phyloP scores from a whole-genome alignment of 1,140 invertebrate genomes.

The Trachymyrmex cornetzi region DNA sequence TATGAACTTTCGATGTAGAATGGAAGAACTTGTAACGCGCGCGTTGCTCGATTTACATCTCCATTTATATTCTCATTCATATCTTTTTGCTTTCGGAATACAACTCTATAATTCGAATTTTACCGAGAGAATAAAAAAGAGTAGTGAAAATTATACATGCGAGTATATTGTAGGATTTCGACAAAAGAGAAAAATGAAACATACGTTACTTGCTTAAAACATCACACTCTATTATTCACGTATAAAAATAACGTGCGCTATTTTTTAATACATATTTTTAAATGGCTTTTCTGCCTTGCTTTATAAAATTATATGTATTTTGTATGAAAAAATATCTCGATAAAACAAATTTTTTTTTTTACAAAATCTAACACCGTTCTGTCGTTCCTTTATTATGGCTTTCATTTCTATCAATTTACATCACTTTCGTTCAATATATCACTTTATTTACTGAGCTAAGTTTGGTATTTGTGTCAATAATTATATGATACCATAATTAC shows the following conservation, averaged over 20 bases:
- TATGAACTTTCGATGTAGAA: slow-evolving; percentile 61
- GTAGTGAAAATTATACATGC: neutral
- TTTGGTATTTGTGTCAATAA: no score
- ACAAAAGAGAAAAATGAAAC: neutral
- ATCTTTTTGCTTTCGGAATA: slow-evolving; percentile 24
- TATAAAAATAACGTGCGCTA: neutral
- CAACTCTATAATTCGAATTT: slow-evolving; percentile 51
- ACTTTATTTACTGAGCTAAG: neutral
- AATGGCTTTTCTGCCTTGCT: neutral
- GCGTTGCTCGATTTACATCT: slow-evolving; percentile 55
- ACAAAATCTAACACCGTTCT: neutral
- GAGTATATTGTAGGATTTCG: neutral
- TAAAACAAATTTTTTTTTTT: neutral
- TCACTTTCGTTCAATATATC: neutral
- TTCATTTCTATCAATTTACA: neutral
- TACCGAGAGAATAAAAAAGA: neutral
- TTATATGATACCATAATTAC: no score
- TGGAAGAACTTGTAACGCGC: slow-evolving; percentile 55
- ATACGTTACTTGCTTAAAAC: neutral
- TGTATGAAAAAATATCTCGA: neutral
- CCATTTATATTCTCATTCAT: slow-evolving; percentile 59
- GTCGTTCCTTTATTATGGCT: neutral
- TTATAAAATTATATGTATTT: slow-evolving; percentile 2
- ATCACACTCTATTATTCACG: slow-evolving; percentile 15
- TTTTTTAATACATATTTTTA: neutral